These are phyloP conservation scores for Dastarcus helophoroides DNA, from an alignment of 2,888 invertebrate species.

Conservation along the genomic window DNA sequence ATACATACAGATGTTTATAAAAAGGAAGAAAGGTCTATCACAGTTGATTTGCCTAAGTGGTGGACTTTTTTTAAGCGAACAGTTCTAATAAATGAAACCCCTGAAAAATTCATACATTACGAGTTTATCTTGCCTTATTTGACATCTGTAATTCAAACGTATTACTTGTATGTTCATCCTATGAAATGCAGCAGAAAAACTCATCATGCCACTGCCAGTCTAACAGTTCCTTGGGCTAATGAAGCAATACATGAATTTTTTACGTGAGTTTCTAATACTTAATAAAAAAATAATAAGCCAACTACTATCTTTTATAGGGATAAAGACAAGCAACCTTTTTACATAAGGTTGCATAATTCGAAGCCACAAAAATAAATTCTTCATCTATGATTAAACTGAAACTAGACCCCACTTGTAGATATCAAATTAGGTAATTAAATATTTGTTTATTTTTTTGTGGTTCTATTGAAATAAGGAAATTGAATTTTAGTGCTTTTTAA, in stretches of 20 bases:
- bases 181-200: constrained; percentile 34
- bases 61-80: constrained; percentile 27
- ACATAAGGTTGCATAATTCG: constrained; percentile 45
- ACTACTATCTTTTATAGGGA: constrained; percentile 36
- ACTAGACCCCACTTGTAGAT: constrained; percentile 62
- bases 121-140: constrained; percentile 48
- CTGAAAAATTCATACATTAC: constrained; percentile 47
- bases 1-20: constrained; percentile 55
- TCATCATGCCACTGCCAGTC: constrained; percentile 48
- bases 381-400: constrained; percentile 47
- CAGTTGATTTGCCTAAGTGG: constrained; percentile 26
- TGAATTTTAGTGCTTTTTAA: too few species aligned
- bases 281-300: too few species aligned
- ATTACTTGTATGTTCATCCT: constrained; percentile 48
- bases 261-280: constrained; percentile 40
- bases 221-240: constrained; percentile 55
- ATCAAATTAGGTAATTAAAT: constrained; percentile 47
- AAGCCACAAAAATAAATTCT: constrained; percentile 39
- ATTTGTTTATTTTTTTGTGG: too few species aligned
- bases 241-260: constrained; percentile 48
- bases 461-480: too few species aligned
- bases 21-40: constrained; percentile 30
- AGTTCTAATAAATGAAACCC: constrained; percentile 42
- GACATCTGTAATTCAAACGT: constrained; percentile 47
- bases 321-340: constrained; percentile 40